Evolutionary conservation across 1,140 invertebrate genomes (phyloP), one percentile per base, ranked within the genome.

Genomic region (Mesaphorura yosii): DNA sequence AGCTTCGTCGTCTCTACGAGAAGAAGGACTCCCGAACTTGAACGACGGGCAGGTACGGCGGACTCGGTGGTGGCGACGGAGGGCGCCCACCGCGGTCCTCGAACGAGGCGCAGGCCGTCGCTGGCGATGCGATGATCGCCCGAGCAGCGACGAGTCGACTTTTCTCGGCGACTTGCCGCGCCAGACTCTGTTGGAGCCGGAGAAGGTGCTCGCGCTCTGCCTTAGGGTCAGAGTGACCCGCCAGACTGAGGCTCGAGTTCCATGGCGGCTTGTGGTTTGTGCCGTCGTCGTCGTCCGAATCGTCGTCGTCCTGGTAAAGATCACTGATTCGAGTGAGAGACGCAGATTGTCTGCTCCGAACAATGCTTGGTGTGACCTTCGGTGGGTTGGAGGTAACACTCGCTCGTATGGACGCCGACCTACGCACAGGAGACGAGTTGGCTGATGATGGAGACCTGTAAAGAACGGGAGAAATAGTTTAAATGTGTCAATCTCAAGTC

Each of bases 1-100:
- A n/a, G n/a, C n/a, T n/a, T n/a, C n/a, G n/a, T n/a, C n/a, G n/a
- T n/a, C n/a, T n/a, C n/a, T 51, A 61, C 20, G 57, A 59, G 25
- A 63, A 63, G 29, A 57, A 63, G 7, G 57, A 55, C 58, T 63
- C 61, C 14, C 61, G 38, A 27, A 59, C 57, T 34, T 63, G 61
- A 39, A 59, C 41, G 20, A 53, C 58, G 5, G 61, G 61, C 15
- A 63, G 44, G n/a, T 57, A 42, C 14, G 53, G 40, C 28, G 60
- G 60, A 20, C 40, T 51, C 7, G 57, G 61, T 20, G 61, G 61
- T 20, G 61, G 61, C n/a, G 61, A 62, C 20, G 60, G 60, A 15
- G 53, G 58, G 1, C 59, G 37, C 4, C 54, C 37, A 41, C 1
- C 28, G 38, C 15, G 17, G 25, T 51, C 26, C 20, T 27, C 6